A percentile compares a stretch with the other conserved stretches of the same genome.
Evolutionary conservation across 2,113 vertebrate species (phyloP).

Genomic region (Taxidea taxus): DNA sequence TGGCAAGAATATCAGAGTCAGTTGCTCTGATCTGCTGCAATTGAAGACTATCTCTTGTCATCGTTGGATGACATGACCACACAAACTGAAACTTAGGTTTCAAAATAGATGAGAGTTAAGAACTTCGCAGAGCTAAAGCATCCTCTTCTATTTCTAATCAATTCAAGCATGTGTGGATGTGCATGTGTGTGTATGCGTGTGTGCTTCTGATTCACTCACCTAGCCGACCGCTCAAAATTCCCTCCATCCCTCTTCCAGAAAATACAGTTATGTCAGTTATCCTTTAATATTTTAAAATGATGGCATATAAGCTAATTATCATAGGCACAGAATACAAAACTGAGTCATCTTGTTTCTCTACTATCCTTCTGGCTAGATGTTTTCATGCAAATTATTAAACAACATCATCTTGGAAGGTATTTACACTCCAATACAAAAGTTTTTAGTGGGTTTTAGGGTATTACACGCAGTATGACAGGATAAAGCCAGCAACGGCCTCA

Average conservation of each 20-base stretch:
- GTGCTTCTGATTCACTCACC: not conserved
- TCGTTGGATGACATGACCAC: accelerated
- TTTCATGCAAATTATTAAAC: slow-evolving; percentile 17
- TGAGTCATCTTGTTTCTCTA: not conserved
- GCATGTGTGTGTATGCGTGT: not conserved
- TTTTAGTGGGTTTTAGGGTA: not conserved
- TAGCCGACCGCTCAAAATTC: not conserved
- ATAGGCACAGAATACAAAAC: not conserved
- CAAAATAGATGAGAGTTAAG: not conserved
- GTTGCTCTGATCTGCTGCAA: accelerated
- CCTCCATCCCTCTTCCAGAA: not conserved
- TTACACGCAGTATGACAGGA: not conserved
- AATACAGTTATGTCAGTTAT: not conserved
- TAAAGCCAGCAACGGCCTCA: slow-evolving; percentile 31
- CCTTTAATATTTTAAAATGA: not conserved
- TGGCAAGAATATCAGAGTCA: not conserved
- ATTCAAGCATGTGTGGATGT: not conserved
- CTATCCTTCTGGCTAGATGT: not conserved
- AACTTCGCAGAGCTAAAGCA: not conserved
- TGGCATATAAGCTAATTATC: not conserved
- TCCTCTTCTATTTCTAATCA: not conserved
- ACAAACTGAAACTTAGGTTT: not conserved
- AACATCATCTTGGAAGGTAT: not conserved
- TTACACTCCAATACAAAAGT: slow-evolving; percentile 31
- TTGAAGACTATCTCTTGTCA: not conserved